Evolutionary conservation across 2,797 vertebrate genomes (phyloP), one percentile per base, ranked within the genome.

Genomic region (Anableps anableps): DNA sequence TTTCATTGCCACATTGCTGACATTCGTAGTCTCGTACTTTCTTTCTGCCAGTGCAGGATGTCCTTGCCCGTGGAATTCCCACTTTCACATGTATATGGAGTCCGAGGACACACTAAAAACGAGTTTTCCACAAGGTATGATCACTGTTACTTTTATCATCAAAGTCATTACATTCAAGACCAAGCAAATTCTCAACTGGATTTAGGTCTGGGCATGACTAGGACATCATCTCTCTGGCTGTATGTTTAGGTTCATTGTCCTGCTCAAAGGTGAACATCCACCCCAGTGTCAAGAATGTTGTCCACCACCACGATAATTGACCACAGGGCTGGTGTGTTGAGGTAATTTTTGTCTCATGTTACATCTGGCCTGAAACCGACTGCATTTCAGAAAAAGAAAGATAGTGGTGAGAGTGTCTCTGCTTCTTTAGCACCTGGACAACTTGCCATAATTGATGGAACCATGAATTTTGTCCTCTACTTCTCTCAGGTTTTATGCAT

Each of bases 131-230:
- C 41, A 45, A 41, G 68, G 68, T 45, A 17, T 45, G 68, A n/a
- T 16, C 68, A 71, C 41, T 6, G 13, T 34, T 34, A 17, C 21
- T 4, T 10, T 36, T 11, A 31, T 73, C 10, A 5, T 55, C 50
- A n/a, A 71, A 45, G 68, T 71, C 41, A 71, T 71, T 71, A 71
- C 41, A 71, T 71, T 41, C 38, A 71, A 71, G 68, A n/a, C 23
- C 21, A 45, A 70, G 26, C 60, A 68, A 36, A 68, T 41, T 68
- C 36, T 26, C 36, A 23, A 23, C 2, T 41, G 64, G 64, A 13
- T 68, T 26, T 68, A 41, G 21, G 10, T 26, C 38, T 13, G 11
- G 10, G 6, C 36, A 41, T 68, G 64, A 14, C 36, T 38, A 26
- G 64, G 36, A 68, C 64, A 26, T 50, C 17, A 19, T 50, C 4